Base-by-base conservation (phyloP, 2,888 invertebrate species). In the Callinectes sapidus region DNA sequence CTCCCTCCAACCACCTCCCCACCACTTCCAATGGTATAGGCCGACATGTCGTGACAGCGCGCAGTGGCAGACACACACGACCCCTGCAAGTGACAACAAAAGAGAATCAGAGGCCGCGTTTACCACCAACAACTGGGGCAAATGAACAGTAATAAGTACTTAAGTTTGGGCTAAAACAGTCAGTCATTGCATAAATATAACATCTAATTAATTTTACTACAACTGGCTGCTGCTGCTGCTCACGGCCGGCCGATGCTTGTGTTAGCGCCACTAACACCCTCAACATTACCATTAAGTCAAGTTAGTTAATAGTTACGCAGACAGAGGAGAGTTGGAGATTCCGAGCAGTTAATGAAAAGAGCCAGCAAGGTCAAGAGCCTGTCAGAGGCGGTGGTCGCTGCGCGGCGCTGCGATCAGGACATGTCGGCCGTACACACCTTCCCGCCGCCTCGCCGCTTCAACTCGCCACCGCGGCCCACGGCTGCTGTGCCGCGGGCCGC, bases 1-100 rank as follows among this genome's bases (percentile, higher is more conserved):
- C 71, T 48, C 91, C 93, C 90, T 91, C 91, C 93, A 93, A 87
- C 88, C 88, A 91, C 90, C 91, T 39, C 86, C 91, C 87, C 61
- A 87, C 91, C 88, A 89, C 91, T 81, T 87, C 93, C 92, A 92
- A 90, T 92, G 92, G 88, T 89, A 92, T 92, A 92, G 90, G 93
- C 91, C 93, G 93, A 91, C 93, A 93, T 91, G 93, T 93, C 93
- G 91, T 91, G 93, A 93, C 93, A 93, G 91, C 93, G 93, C 91
- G 91, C 91, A 86, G 89, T 71, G 66, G 91, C 81, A 91, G 93
- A 93, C 93, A 91, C 91, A 91, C 93, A 93, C 93, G 93, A 91
- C 91, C 93, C 93, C 93, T 93, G 93, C 91, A 92, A 92, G 90
- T 90, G 92, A 92, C 90, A 92, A 92, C 90, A 92, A 90, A 87